phyloP scores from a whole-genome alignment of 2,113 vertebrate species.

The Phrynosoma blainvillii region DNA sequence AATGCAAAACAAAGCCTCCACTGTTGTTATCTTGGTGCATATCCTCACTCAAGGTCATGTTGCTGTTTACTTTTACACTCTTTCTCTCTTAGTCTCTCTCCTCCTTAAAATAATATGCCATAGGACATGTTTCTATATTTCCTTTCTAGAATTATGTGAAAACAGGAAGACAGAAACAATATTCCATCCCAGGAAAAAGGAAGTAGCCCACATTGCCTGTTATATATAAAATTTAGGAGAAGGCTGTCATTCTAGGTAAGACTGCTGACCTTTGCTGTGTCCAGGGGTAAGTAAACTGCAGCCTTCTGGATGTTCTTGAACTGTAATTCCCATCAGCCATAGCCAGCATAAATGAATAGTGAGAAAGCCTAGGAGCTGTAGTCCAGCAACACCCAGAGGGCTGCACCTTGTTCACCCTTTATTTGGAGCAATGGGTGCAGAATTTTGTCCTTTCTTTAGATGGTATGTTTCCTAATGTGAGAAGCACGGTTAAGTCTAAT shows the following conservation, averaged over 20 bases:
- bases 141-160: slow-evolving; percentile 25
- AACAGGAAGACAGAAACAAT: neutral
- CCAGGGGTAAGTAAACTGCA: no score
- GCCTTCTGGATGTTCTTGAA: no score
- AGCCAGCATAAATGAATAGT: no score
- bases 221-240: neutral
- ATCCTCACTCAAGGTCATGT: neutral
- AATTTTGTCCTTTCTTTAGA: neutral
- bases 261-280: neutral
- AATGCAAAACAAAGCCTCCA: slow-evolving; percentile 21
- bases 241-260: neutral
- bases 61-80: slow-evolving; percentile 5
- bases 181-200: neutral
- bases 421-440: neutral
- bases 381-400: no score
- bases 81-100: neutral
- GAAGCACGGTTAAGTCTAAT: neutral
- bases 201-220: neutral
- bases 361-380: no score
- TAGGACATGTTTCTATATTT: slow-evolving; percentile 38
- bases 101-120: neutral
- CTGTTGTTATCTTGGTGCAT: neutral
- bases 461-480: neutral
- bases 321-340: no score
- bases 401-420: no score